Percentiles rank a stretch among this genome's conserved stretches.
Conservation (phyloP, 2,113 vertebrate species). For the Scatophagus argus region DNA sequence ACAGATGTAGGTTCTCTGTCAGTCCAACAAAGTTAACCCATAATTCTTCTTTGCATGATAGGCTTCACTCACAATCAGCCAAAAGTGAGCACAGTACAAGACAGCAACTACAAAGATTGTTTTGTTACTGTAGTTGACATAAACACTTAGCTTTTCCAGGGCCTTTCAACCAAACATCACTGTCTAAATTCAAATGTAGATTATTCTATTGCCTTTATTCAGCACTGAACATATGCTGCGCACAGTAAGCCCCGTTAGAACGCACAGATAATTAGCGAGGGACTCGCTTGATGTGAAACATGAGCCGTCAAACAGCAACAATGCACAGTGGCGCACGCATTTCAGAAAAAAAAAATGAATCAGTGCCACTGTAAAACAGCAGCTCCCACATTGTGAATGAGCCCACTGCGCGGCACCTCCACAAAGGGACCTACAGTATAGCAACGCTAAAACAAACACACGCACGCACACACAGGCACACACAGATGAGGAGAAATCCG, state of each 20-base stretch:
- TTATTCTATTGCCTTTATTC: not conserved
- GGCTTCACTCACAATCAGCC: too few species aligned
- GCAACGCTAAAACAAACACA: slow-evolving; percentile 60
- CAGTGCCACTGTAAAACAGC: slow-evolving; percentile 61
- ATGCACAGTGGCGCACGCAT: slow-evolving; percentile 41
- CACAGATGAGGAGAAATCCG: slow-evolving; percentile 59
- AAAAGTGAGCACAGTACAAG: slow-evolving; percentile 4
- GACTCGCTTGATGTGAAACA: slow-evolving; percentile 52
- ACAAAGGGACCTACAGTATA: slow-evolving; percentile 70
- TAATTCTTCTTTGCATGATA: too few species aligned
- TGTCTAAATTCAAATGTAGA: slow-evolving; percentile 1
- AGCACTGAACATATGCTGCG: not conserved
- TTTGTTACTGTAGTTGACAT: too few species aligned
- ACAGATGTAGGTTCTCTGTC: too few species aligned
- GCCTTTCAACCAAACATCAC: not conserved
- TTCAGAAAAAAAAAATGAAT: slow-evolving; percentile 73
- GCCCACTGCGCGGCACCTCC: slow-evolving; percentile 71
- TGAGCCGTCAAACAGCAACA: slow-evolving; percentile 26
- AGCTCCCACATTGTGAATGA: slow-evolving; percentile 79
- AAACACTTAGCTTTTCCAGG: too few species aligned
- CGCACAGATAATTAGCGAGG: slow-evolving; percentile 45
- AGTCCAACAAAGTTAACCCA: too few species aligned
- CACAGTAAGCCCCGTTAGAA: slow-evolving; percentile 3
- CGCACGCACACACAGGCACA: slow-evolving; percentile 45
- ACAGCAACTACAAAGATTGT: not conserved